Evolutionary conservation across 2,113 vertebrate species (phyloP), one percentile per base, ranked within the genome.

Genomic region (Microtus richardsoni): DNA sequence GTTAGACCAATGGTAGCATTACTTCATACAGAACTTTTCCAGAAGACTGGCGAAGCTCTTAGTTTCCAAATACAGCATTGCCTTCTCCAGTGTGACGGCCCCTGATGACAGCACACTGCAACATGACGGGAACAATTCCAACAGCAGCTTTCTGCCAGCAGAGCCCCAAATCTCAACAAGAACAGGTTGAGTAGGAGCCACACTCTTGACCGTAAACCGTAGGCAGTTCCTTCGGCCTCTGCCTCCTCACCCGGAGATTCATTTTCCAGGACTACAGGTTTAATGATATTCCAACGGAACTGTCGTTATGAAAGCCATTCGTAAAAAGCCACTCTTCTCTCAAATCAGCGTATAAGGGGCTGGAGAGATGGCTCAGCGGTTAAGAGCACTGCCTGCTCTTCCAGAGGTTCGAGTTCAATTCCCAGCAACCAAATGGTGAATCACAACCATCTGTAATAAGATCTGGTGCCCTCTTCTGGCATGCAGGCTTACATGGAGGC

Each of bases 251-350:
- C 52, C 64, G 80, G 71, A 80, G 5, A 5, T 8, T 11, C 21
- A 90, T 71, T 95, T 95, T 41, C 68, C 52, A 91, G 54, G 93
- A 64, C 21, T 41, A 91, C 3, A 92, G 12, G 44, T 24, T 82
- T 85, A 70, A 10, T 58, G 21, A 39, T 64, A 17, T 24, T 85
- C 33, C 80, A 70, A 78, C 75, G 17, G 19, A 21, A 58, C 58
- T 7, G 19, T 58, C 58, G 58, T 60, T 93, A 82, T 60, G 88
- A 94, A 91, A 93, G 22, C 5, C 74, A 75, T 74, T 89, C 28
- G 64, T 54, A 79, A 74, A 68, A 92, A 39, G 36, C 28, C 92
- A 75, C 66, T 21, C 82, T 91, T 89, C 66, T 41, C 75, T 64
- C 92, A 91, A 94, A 89, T 78, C 94, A 83, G 73, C 75, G 62